phyloP scores from a whole-genome alignment of 2,113 vertebrate species.

The Camelus dromedarius region DNA sequence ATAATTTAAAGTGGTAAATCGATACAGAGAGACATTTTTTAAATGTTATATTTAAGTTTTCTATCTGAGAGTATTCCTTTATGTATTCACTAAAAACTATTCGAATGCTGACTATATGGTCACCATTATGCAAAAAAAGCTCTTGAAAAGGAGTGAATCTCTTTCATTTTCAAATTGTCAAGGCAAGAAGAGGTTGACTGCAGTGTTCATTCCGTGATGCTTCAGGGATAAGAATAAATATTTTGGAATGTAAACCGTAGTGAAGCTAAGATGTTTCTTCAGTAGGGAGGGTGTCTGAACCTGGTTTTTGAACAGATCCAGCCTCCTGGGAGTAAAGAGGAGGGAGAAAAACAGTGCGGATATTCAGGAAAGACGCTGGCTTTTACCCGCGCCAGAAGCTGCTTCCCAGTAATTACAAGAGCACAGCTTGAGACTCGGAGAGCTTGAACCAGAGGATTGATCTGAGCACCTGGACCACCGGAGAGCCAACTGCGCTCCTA shows the following conservation, averaged over 20 bases:
- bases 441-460: not conserved
- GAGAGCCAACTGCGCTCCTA: not conserved
- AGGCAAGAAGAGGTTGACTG: not conserved
- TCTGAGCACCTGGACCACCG: constrained; percentile 33
- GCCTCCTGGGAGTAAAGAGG: not conserved
- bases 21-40: not conserved
- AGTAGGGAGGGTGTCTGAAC: fast-evolving
- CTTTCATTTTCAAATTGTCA: not conserved
- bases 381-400: not conserved
- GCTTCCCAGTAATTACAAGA: not conserved
- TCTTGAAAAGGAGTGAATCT: not conserved
- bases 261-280: not conserved
- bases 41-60: not conserved
- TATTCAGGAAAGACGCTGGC: not conserved
- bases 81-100: not conserved
- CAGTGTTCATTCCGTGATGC: not conserved
- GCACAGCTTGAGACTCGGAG: constrained; percentile 9
- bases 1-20: not conserved
- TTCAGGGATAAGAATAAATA: not conserved
- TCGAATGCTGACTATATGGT: not conserved
- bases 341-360: no score
- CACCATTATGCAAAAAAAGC: not conserved
- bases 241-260: not conserved
- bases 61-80: not conserved
- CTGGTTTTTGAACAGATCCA: not conserved